A percentile compares a stretch with the other conserved stretches of the same genome.
Evolutionary conservation across 2,113 vertebrate species (phyloP).

Genomic region (Notarius quadriscutis): DNA sequence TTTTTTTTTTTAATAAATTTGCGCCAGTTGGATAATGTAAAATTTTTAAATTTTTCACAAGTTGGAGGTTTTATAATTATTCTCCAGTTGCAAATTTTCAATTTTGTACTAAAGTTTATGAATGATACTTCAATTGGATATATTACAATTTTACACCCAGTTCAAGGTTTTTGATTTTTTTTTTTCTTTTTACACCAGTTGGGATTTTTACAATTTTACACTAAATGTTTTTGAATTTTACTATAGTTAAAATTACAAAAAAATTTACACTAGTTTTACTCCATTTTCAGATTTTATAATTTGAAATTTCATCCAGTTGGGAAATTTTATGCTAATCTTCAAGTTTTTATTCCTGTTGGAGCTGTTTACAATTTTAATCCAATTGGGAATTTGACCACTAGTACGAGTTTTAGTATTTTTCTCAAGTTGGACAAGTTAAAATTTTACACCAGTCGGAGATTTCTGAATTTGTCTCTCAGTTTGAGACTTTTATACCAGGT

Average conservation of each 20-base stretch:
- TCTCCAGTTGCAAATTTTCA: not conserved
- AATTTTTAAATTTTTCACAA: not conserved
- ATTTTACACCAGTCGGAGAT: not conserved
- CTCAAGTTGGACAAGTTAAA: not conserved
- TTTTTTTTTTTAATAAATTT: not conserved
- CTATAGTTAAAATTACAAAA: not conserved
- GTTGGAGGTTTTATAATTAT: not conserved
- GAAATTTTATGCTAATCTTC: not conserved
- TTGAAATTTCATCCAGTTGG: not conserved
- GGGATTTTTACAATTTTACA: not conserved
- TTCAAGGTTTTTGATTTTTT: not conserved
- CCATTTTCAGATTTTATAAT: not conserved
- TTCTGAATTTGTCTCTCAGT: not conserved
- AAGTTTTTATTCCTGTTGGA: not conserved
- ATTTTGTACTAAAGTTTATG: not conserved
- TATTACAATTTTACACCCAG: not conserved
- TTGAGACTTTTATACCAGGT: not conserved
- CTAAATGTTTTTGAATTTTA: not conserved
- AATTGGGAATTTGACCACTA: not conserved
- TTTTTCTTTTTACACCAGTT: not conserved
- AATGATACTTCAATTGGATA: not conserved
- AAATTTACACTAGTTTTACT: not conserved
- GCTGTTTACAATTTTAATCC: not conserved
- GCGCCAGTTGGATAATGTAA: not conserved
- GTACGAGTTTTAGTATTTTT: not conserved